phyloP scores from a whole-genome alignment of 2,888 invertebrate genomes.

The Incurvaria masculella region DNA sequence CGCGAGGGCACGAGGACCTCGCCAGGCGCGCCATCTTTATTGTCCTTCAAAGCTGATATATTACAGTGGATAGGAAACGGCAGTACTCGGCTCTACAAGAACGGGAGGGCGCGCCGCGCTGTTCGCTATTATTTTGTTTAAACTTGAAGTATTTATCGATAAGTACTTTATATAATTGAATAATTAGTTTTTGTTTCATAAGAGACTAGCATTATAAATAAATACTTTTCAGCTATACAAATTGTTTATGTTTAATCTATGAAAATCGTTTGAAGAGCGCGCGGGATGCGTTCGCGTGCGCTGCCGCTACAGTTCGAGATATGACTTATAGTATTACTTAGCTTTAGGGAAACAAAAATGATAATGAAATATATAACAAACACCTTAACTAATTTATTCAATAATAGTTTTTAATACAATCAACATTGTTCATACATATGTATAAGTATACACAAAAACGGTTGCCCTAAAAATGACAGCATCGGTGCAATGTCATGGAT shows the following conservation, averaged over 20 bases:
- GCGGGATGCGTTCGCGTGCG: constrained; percentile 19
- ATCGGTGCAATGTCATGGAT: background rate
- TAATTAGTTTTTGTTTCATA: constrained; percentile 57
- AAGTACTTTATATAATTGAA: constrained; percentile 58
- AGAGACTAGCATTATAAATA: constrained; percentile 58
- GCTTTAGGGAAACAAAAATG: constrained; percentile 49
- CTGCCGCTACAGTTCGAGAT: constrained; percentile 53
- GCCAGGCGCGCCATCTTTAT: constrained; percentile 12
- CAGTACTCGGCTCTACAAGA: background rate
- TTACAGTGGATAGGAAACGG: too few relatives aligned
- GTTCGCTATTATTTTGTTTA: constrained; percentile 50
- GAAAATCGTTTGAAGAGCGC: background rate
- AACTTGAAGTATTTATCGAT: constrained; percentile 57
- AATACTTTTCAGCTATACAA: constrained; percentile 56
- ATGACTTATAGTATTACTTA: constrained; percentile 55
- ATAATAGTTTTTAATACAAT: constrained; percentile 27
- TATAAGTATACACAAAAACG: background rate
- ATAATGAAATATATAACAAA: constrained; percentile 57
- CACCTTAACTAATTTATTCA: constrained; percentile 50
- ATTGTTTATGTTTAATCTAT: background rate
- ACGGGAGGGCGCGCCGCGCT: constrained; percentile 1
- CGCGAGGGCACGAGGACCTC: constrained; percentile 10
- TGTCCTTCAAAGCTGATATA: too few relatives aligned
- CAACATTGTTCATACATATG: background rate
- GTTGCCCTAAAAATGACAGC: too few relatives aligned